phyloP scores from a whole-genome alignment of 2,113 vertebrate genomes.

The Pygoscelis adeliae region DNA sequence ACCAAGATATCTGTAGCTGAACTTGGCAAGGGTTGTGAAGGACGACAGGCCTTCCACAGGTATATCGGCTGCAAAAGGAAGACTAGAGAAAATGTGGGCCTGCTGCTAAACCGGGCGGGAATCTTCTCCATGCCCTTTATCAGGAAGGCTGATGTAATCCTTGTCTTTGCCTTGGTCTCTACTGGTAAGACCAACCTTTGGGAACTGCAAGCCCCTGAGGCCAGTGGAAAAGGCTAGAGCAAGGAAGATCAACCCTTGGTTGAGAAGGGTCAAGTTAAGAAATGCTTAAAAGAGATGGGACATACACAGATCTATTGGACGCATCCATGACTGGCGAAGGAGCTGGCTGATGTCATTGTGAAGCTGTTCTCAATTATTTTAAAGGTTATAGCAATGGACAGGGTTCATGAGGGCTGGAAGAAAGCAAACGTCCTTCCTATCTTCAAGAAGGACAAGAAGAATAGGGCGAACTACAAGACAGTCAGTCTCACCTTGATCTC shows the following conservation, averaged over 20 bases:
- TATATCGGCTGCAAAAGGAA: background rate
- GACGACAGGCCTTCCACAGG: background rate
- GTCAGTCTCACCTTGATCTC: background rate
- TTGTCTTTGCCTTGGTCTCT: background rate
- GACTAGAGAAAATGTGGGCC: background rate
- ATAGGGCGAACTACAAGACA: background rate
- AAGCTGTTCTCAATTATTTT: background rate
- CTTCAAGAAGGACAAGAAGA: background rate
- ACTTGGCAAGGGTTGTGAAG: background rate
- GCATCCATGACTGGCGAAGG: background rate
- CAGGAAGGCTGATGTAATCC: background rate
- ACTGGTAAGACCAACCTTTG: background rate
- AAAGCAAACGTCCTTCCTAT: background rate
- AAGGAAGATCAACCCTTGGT: background rate
- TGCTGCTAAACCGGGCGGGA: background rate
- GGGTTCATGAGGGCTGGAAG: background rate
- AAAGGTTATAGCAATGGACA: background rate
- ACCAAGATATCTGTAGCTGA: background rate
- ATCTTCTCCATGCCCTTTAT: no score
- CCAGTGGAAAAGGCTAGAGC: background rate
- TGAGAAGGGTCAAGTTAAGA: background rate
- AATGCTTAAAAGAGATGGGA: background rate
- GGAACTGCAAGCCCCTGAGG: background rate
- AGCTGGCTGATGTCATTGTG: background rate
- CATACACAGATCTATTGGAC: background rate